Base-by-base conservation (phyloP, 2,888 invertebrate genomes). In the Pherbina coryleti region DNA sequence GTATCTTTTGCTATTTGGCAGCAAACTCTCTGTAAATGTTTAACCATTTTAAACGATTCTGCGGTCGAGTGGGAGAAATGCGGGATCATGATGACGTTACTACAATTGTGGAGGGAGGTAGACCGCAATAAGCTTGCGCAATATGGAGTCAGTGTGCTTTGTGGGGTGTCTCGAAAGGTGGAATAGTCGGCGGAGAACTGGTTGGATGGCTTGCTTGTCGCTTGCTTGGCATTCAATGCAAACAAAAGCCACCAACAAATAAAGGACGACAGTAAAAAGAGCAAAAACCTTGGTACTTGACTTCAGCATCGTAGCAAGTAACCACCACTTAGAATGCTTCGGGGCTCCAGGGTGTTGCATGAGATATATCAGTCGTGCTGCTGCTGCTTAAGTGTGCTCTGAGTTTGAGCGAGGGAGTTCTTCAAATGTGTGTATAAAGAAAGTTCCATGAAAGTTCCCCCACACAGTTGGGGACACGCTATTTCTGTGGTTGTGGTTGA, bases 111-210 rank as follows among this genome's bases (percentile, higher is more conserved):
- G 64, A 60, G 34, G 34, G 75, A 5, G 67, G 11, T 37, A 11
- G 34, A 67, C 28, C 22, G 73, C 64, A 28, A 51, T 70, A 81
- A 82, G 82, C 81, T 80, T 82, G 81, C 80, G 81, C 80, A 82
- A 80, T 80, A 80, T 71, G 53, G 51, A 25, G 22, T 19, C 67
- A 49, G 19, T 14, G 34, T 11, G n/a, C 5, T 22, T 11, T 11
- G 22, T 14, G 19, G 57, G 55, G 71, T 25, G 31, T 28, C 51
- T 55, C 25, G 28, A 76, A 75, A 76, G 71, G 71, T 77, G 77
- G 62, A 49, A 76, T 77, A 62, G 22, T 81, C 51, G 75, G 57
- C 77, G 80, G 80, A 71, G 76, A 75, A 78, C 70, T 78, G 76
- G 80, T 80, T 57, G 19, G 17, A 34, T 51, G 34, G 75, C 79